Conservation (phyloP, 2,797 vertebrate genomes). For the Silurus aristotelis region DNA sequence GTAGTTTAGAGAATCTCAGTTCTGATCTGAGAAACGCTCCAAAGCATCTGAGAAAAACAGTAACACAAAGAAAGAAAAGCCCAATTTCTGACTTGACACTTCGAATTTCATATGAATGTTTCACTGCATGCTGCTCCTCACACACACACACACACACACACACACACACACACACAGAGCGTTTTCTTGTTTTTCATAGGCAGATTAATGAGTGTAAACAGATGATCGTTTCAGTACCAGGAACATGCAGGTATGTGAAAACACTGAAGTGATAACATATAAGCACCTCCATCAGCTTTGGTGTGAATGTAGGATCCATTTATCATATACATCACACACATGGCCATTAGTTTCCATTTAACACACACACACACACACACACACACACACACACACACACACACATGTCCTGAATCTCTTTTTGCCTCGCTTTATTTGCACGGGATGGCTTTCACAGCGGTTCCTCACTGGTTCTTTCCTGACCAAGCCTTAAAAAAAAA, state of each 20-base stretch:
- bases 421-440: conserved; percentile 11
- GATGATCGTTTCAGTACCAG: neutral
- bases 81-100: neutral
- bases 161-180: neutral
- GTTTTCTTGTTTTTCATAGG: neutral
- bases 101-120: neutral
- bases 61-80: neutral
- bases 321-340: neutral
- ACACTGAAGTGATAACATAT: neutral
- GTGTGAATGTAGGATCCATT: neutral
- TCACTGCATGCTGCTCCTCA: neutral
- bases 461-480: neutral
- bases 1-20: too few species aligned
- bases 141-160: neutral
- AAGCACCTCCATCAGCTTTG: neutral
- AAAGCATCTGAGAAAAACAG: too few species aligned
- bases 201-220: neutral
- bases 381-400: conserved; percentile 5
- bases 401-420: neutral
- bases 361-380: conserved; percentile 12
- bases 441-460: neutral
- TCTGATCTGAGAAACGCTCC: too few species aligned
- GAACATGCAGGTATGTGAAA: neutral
- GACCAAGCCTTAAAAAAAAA: neutral
- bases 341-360: neutral